Percentiles rank a stretch among this genome's conserved stretches.
phyloP scores from a whole-genome alignment of 1,140 invertebrate genomes.

The Neomicropteryx cornuta region DNA sequence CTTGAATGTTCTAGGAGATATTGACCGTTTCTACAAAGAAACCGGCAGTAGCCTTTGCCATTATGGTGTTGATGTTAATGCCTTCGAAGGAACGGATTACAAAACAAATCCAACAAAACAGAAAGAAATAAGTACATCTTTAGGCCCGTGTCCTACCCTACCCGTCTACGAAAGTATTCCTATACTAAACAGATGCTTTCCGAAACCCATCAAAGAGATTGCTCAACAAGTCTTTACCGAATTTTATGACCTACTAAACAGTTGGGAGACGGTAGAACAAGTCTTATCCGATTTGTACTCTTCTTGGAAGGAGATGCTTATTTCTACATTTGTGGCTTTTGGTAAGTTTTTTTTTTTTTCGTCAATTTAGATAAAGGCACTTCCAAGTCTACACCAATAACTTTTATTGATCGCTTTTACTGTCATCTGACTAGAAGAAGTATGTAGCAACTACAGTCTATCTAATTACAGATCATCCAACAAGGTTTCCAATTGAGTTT shows the following conservation, averaged over 20 bases:
- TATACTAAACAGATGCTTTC: conserved; percentile 82
- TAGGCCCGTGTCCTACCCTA: conserved; percentile 59
- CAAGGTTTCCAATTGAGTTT: too few relatives aligned
- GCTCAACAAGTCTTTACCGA: conserved; percentile 49
- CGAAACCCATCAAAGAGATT: conserved; percentile 51
- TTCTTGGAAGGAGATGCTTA: conserved; percentile 75
- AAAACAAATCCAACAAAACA: too few relatives aligned
- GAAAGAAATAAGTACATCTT: too few relatives aligned
- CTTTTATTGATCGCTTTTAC: conserved; percentile 1
- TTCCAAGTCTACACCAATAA: conserved; percentile 6
- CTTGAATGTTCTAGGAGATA: conserved; percentile 50
- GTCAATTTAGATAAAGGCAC: conserved; percentile 6
- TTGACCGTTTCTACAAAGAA: conserved; percentile 61
- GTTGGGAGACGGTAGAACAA: conserved; percentile 79
- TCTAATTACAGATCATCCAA: too few relatives aligned
- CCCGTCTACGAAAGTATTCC: conserved; percentile 62
- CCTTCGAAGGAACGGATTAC: too few relatives aligned
- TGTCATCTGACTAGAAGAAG: too few relatives aligned
- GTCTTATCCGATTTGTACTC: conserved; percentile 78
- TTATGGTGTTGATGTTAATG: conserved; percentile 57
- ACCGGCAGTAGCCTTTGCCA: conserved; percentile 63
- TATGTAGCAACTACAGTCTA: too few relatives aligned
- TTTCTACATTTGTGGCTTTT: conserved; percentile 69
- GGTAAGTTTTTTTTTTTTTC: conserved; percentile 45
- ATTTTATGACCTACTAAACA: conserved; percentile 73